Evolutionary conservation across 2,797 vertebrate genomes (phyloP).

Genomic region (Carduelis carduelis): DNA sequence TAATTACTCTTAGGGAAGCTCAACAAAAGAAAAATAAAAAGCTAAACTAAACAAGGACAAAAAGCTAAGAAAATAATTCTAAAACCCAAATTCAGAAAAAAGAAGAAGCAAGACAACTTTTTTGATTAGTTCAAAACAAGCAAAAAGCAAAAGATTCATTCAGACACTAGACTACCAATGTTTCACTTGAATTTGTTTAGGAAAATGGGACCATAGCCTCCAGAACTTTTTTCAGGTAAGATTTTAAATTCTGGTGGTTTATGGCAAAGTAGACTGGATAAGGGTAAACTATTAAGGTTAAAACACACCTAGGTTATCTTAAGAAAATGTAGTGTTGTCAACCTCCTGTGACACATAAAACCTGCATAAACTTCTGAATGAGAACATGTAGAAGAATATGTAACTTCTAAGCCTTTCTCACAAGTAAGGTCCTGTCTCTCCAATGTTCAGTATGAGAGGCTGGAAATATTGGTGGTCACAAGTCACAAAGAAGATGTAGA

Average conservation of each 20-base stretch:
- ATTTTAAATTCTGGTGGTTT: not conserved
- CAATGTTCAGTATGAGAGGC: not conserved
- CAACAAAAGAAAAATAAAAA: not conserved
- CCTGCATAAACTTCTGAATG: not conserved
- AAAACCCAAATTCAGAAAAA: not conserved
- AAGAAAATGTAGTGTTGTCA: not conserved
- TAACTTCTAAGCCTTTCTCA: not conserved
- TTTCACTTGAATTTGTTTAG: not conserved
- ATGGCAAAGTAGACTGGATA: not conserved
- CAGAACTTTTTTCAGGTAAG: not conserved
- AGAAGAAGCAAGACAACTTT: not conserved
- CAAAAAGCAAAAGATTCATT: not conserved
- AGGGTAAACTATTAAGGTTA: not conserved
- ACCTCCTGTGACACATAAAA: not conserved
- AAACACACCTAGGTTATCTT: not conserved
- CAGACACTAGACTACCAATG: not conserved
- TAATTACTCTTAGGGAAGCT: not conserved
- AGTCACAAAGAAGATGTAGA: not conserved
- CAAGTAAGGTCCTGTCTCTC: not conserved
- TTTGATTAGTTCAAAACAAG: not conserved
- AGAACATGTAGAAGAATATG: not conserved
- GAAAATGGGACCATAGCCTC: not conserved
- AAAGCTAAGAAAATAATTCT: not conserved
- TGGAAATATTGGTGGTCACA: not conserved
- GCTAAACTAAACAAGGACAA: not conserved